These are phyloP conservation scores for Proctacanthus coquilletti DNA, from an alignment of 1,140 invertebrate species.

Conservation along the genomic window DNA sequence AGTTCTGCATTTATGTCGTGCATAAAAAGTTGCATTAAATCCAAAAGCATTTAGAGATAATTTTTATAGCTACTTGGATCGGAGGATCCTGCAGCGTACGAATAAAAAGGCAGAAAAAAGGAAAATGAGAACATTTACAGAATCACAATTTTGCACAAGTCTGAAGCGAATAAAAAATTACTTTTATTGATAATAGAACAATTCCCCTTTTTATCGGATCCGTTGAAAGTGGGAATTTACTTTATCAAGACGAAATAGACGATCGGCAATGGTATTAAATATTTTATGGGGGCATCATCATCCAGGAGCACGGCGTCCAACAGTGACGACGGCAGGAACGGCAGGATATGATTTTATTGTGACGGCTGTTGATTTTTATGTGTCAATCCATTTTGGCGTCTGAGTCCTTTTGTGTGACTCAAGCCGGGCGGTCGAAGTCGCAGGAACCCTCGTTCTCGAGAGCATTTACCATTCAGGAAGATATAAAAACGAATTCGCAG, in stretches of 20 bases:
- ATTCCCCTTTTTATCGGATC: not conserved
- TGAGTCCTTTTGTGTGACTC: not conserved
- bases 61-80: no score
- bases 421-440: not conserved
- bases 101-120: no score
- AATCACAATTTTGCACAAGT: no score
- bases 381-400: constrained; percentile 1
- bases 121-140: no score
- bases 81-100: no score
- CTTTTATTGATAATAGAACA: no score
- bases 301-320: not conserved
- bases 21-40: no score
- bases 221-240: not conserved
- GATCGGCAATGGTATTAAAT: not conserved
- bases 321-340: not conserved
- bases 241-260: not conserved
- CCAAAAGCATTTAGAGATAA: no score
- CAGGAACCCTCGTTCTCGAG: not conserved
- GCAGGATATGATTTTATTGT: constrained; percentile 1
- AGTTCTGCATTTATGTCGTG: no score
- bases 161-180: no score
- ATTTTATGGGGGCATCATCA: not conserved
- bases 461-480: constrained; percentile 1
- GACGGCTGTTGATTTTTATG: constrained; percentile 1
- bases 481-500: not conserved